Evolutionary conservation across 1,140 invertebrate genomes (phyloP).

Genomic region (Drosophila burlai): DNA sequence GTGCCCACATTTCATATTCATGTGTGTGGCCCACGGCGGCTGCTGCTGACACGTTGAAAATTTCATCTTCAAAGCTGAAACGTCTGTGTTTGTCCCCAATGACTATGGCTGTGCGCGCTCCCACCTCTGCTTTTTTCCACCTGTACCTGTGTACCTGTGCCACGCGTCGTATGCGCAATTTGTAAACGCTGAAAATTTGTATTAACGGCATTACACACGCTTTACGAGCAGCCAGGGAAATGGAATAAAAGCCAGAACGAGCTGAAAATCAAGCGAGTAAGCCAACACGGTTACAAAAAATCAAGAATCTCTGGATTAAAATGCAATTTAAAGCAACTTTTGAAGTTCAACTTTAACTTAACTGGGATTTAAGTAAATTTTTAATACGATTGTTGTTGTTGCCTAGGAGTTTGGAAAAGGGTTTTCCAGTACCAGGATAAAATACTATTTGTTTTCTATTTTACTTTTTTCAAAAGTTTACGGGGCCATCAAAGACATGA

Average conservation of each 20-base stretch:
- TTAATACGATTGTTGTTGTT: too few species aligned
- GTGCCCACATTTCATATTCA: conserved; percentile 8
- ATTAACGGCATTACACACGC: conserved; percentile 78
- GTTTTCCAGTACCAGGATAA: background rate
- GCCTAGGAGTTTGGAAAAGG: background rate
- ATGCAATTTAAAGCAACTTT: background rate
- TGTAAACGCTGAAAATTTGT: conserved; percentile 79
- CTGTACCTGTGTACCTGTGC: conserved; percentile 16
- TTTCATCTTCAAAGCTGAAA: conserved; percentile 72
- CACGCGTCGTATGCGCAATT: conserved; percentile 79
- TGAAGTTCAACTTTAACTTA: background rate
- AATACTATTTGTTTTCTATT: conserved; percentile 40
- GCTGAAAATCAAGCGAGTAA: conserved; percentile 4
- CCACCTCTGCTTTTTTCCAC: background rate
- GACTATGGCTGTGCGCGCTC: background rate
- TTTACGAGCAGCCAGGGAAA: conserved; percentile 67
- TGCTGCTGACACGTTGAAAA: conserved; percentile 77
- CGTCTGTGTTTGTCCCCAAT: conserved; percentile 41
- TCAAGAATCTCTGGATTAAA: background rate
- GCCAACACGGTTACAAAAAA: conserved; percentile 10
- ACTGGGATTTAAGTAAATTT: background rate
- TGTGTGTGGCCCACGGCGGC: conserved; percentile 41
- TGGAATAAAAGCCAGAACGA: conserved; percentile 38
- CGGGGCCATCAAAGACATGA: conserved; percentile 29
- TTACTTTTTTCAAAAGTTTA: conserved; percentile 4